These are phyloP conservation scores for Scaptomyza flava DNA, from an alignment of 2,888 invertebrate species.

Conservation along the genomic window DNA sequence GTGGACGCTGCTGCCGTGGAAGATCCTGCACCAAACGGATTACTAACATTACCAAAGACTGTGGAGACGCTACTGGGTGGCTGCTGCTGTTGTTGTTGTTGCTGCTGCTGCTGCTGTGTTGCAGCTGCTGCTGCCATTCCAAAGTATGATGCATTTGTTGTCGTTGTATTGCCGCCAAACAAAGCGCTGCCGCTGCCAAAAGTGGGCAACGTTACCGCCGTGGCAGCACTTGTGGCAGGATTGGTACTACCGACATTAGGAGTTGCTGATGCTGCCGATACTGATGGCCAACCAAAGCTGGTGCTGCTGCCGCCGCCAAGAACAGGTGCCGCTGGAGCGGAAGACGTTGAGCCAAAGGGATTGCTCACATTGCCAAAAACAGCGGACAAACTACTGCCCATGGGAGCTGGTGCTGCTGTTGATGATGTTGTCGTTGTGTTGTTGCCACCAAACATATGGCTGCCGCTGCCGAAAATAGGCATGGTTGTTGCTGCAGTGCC, in stretches of 20 bases:
- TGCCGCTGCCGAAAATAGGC: conserved; percentile 18
- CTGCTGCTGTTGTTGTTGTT: not conserved
- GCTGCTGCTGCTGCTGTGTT: not conserved
- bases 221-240: not conserved
- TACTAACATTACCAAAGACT: conserved; percentile 4
- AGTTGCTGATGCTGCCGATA: conserved; percentile 18
- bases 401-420: conserved; percentile 7
- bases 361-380: conserved; percentile 52
- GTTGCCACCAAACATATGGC: conserved; percentile 6
- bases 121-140: conserved; percentile 3
- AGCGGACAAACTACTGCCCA: conserved; percentile 5
- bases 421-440: conserved; percentile 19
- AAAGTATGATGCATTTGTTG: conserved; percentile 6
- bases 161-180: conserved; percentile 10
- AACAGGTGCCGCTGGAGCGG: not conserved
- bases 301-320: not conserved
- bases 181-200: conserved; percentile 14
- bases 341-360: conserved; percentile 19
- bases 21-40: conserved; percentile 4
- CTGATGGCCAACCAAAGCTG: conserved; percentile 29
- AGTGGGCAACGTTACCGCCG: conserved; percentile 12
- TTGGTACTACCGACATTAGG: not conserved
- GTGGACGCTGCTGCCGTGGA: not conserved
- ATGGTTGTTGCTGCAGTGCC: not conserved
- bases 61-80: not conserved